Percentiles rank a stretch among this genome's conserved stretches.
Conservation (phyloP, 2,797 vertebrate genomes). For the Prionace glauca region DNA sequence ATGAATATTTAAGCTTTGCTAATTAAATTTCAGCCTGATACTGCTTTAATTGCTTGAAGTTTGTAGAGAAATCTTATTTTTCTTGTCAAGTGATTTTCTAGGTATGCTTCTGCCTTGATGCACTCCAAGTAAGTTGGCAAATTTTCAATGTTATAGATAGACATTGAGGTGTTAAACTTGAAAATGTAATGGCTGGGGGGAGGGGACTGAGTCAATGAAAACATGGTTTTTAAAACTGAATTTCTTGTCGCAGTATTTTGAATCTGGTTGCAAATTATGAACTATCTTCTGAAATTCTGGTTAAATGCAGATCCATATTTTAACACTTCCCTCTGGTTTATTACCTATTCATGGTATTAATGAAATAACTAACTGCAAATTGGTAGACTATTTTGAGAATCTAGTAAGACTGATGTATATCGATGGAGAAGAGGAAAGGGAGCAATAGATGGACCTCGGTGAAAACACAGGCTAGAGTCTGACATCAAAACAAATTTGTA, state of each 20-base stretch:
- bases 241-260: too few species aligned
- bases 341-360: neutral
- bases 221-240: neutral
- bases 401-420: neutral
- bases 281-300: too few species aligned
- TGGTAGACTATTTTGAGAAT: too few species aligned
- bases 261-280: too few species aligned
- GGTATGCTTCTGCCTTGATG: too few species aligned
- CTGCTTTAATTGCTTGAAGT: neutral
- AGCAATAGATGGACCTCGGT: neutral
- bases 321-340: neutral
- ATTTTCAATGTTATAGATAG: neutral
- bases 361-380: neutral
- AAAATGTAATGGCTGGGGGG: neutral
- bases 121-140: neutral
- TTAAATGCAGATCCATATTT: neutral
- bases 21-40: neutral
- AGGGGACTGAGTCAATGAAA: too few species aligned
- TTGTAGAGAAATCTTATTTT: neutral
- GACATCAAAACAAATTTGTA: neutral
- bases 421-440: too few species aligned
- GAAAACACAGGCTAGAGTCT: neutral
- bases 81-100: neutral
- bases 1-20: neutral
- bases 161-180: neutral